Base-by-base conservation (phyloP, 1,140 invertebrate genomes). In the Anadara kagoshimensis region DNA sequence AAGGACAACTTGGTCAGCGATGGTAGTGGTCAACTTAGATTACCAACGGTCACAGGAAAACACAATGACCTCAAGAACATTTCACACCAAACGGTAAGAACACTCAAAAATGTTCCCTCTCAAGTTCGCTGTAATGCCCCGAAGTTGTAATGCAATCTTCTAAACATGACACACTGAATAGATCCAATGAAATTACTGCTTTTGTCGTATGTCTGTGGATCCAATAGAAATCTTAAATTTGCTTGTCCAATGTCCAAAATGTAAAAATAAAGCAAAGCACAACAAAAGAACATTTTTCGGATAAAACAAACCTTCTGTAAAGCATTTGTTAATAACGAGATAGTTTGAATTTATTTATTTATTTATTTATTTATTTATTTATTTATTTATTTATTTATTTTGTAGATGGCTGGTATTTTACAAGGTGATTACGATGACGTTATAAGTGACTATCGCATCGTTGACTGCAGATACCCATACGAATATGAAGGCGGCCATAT, bases 401-500 rank as follows among this genome's bases (percentile, higher is more conserved):
- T 72, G 7, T 66, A 83, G 77, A 12, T 83, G 49, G 47, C 54
- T 10, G 54, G 76, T 18, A 14, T 86, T 14, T 22, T 86, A 11
- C 67, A 75, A 16, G 77, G 76, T 12, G 67, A 76, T 24, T 85
- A 82, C 59, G 45, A 71, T 43, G 53, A 84, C 36, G 66, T 62
- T 16, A 75, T 84, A 22, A 72, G 69, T 14, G 68, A 67, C 12
- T 86, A 62, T 53, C 44, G 45, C 43, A 84, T 91, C 29, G 83
- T 91, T 51, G 90, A 89, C 82, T 90, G 85, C 81, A 93, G 97
- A 1, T 99, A 98, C 88, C 98, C 98, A 0, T 99, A 98, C 86
- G 98, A 99, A 88, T 99, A 90, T 86, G 93, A 96, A 20, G 97
- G 95, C n/a, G 98, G 98, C 0, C 98, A 99, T 85, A 97, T 99